These are phyloP conservation scores for Drosophila asahinai DNA, from an alignment of 1,140 invertebrate species.

Conservation along the genomic window DNA sequence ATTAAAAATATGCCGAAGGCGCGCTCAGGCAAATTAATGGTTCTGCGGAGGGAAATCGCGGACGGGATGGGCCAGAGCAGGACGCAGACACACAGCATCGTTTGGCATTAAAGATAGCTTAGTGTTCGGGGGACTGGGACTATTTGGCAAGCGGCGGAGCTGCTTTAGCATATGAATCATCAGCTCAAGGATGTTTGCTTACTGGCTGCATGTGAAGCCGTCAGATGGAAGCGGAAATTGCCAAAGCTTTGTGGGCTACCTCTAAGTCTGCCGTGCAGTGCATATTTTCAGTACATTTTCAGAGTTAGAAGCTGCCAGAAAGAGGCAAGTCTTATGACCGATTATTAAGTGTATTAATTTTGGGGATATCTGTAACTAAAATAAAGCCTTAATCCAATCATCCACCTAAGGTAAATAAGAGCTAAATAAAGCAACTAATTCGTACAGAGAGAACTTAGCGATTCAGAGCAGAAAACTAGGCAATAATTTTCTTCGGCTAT, in stretches of 20 bases:
- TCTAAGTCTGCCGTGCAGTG: not conserved
- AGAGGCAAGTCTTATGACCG: not conserved
- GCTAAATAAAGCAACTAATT: not conserved
- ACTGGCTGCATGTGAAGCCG: constrained; percentile 31
- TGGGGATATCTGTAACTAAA: not conserved
- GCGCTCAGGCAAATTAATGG: constrained; percentile 70
- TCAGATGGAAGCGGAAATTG: constrained; percentile 46
- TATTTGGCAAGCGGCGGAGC: constrained; percentile 30
- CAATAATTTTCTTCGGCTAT: not conserved
- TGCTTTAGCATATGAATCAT: constrained; percentile 71
- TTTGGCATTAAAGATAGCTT: constrained; percentile 56
- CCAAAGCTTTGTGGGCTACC: constrained; percentile 32
- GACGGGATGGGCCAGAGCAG: constrained; percentile 3
- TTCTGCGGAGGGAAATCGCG: constrained; percentile 11
- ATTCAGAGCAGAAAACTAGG: not conserved
- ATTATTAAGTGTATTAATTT: no score
- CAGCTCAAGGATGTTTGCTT: constrained; percentile 51
- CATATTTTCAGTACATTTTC: not conserved
- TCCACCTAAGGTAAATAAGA: not conserved
- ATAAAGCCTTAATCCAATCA: no score
- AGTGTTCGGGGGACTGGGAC: constrained; percentile 11
- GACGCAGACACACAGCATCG: constrained; percentile 22
- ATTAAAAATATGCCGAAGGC: constrained; percentile 85
- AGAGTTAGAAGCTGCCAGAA: not conserved
- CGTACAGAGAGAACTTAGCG: not conserved